Base-by-base conservation (phyloP, 2,888 invertebrate species). In the Belgica antarctica region DNA sequence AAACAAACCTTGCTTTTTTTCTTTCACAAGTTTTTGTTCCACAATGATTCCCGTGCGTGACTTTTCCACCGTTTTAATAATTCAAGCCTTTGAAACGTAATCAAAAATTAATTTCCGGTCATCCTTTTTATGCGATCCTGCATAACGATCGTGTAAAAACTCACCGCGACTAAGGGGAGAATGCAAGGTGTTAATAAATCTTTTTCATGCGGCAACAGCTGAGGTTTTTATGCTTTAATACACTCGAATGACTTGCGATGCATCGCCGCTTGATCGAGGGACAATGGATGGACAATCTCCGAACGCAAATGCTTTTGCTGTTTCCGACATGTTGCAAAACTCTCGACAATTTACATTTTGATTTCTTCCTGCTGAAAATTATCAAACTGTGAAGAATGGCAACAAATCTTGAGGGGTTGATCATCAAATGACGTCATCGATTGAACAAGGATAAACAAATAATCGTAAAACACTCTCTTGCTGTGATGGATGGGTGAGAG, bases 101-200 rank as follows among this genome's bases (percentile, higher is more conserved):
- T n/a, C n/a, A n/a, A n/a, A n/a, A n/a, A n/a, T 62, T 31, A 62
- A 62, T 62, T 62, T 62, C 62, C 62, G 62, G 62, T 62, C 62
- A 62, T 62, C 62, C 62, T 62, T 62, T 28, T 57, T 57, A 8
- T 12, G 12, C 57, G 24, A 4, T 3, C 8, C n/a, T 22, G 7
- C 24, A 31, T 31, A 8, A n/a, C 12, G 34, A 31, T 8, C 5
- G 34, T 12, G 34, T 31, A 5, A 8, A 52, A 52, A 17, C 17
- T 7, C 17, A 52, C 52, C 52, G 22, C 7, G 22, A 22, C 8
- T 7, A 52, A 52, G 2, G 34, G 15, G 62, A 15, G 31, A n/a
- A 25, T 8, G 12, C 41, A 46, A 47, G 65, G 46, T 65, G 65
- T 47, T 47, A 65, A 65, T 47, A 65, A 65, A 65, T 65, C 65